Evolutionary conservation across 2,797 vertebrate species (phyloP).

Genomic region (Neosilurus mollespiculum): DNA sequence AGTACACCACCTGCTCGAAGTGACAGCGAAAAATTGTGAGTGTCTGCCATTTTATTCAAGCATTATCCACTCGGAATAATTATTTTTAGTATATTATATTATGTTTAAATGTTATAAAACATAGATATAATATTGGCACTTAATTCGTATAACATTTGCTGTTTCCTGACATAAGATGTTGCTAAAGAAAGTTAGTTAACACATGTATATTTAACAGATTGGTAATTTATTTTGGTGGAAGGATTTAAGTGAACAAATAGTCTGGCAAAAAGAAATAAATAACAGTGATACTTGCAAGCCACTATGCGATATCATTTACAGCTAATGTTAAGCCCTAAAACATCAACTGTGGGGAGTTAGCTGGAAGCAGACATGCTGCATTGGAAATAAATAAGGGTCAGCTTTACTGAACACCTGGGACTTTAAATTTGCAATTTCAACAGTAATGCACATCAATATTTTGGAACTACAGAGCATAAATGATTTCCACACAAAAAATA

Average conservation of each 20-base stretch:
- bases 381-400: neutral
- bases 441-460: neutral
- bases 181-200: neutral
- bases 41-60: too few relatives aligned
- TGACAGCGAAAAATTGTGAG: too few relatives aligned
- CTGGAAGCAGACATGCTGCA: neutral
- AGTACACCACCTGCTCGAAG: too few relatives aligned
- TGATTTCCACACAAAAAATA: neutral
- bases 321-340: neutral
- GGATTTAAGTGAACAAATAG: neutral
- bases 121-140: too few relatives aligned
- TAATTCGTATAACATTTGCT: too few relatives aligned
- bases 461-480: neutral
- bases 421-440: constrained; percentile 15
- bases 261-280: neutral
- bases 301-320: neutral
- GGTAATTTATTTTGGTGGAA: too few relatives aligned
- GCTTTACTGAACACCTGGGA: neutral
- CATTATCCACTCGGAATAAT: too few relatives aligned
- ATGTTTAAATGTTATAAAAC: too few relatives aligned
- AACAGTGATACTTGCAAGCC: neutral
- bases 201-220: too few relatives aligned
- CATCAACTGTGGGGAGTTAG: neutral
- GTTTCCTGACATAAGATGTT: neutral
- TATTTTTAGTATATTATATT: too few relatives aligned